These are phyloP conservation scores for Girardinus metallicus DNA, from an alignment of 2,797 vertebrate species.

Conservation along the genomic window DNA sequence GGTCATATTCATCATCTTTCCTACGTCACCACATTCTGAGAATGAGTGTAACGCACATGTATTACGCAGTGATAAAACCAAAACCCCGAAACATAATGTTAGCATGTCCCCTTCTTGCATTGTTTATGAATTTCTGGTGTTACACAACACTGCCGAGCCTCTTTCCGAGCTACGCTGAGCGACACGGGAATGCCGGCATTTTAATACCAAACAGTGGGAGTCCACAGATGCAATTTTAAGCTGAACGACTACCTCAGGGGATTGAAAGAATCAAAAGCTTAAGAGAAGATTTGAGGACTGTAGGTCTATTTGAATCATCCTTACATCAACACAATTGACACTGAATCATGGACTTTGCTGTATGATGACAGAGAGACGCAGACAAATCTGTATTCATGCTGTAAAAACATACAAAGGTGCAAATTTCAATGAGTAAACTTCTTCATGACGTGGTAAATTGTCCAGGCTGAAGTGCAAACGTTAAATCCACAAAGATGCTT, in stretches of 20 bases:
- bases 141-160: slow-evolving; percentile 62
- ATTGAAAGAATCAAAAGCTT: slow-evolving; percentile 77
- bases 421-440: slow-evolving; percentile 30
- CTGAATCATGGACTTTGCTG: slow-evolving; percentile 59
- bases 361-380: slow-evolving; percentile 42
- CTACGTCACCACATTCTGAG: slow-evolving; percentile 18
- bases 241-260: slow-evolving; percentile 65
- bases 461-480: slow-evolving; percentile 6
- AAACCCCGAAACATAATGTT: slow-evolving; percentile 16
- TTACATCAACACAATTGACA: slow-evolving; percentile 64
- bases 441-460: background rate
- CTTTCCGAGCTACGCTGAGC: slow-evolving; percentile 57
- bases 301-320: slow-evolving; percentile 67
- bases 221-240: slow-evolving; percentile 70
- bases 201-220: slow-evolving; percentile 63
- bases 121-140: slow-evolving; percentile 54
- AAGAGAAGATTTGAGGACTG: slow-evolving; percentile 67
- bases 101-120: slow-evolving; percentile 19
- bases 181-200: slow-evolving; percentile 54
- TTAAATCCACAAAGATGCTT: background rate
- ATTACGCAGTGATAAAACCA: slow-evolving; percentile 23
- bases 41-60: slow-evolving; percentile 26
- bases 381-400: slow-evolving; percentile 49
- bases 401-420: slow-evolving; percentile 35
- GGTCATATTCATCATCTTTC: slow-evolving; percentile 31